phyloP scores from a whole-genome alignment of 37 sponge, comb jelly and placozoan genomes.

The Tethya wilhelma region DNA sequence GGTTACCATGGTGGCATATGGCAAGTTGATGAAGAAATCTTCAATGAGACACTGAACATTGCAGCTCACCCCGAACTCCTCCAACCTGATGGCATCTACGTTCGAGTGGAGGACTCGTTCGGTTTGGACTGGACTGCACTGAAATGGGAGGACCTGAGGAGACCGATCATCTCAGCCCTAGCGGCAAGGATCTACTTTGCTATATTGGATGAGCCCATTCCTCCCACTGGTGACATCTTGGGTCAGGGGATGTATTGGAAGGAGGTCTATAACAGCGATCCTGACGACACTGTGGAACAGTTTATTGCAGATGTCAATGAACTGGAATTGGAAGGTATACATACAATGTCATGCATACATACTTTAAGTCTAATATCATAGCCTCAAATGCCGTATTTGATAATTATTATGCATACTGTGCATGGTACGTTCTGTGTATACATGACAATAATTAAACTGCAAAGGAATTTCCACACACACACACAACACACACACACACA shows the following conservation, averaged over 20 bases:
- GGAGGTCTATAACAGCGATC: slow-evolving; percentile 4
- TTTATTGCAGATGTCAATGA: slow-evolving; percentile 13
- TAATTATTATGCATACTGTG: too few relatives aligned
- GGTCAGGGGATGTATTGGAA: slow-evolving; percentile 38
- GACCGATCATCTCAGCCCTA: slow-evolving; percentile 34
- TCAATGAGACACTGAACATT: slow-evolving; percentile 13
- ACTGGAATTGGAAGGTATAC: slow-evolving; percentile 48
- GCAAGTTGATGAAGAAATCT: slow-evolving; percentile 47
- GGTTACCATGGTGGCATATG: slow-evolving; percentile 53
- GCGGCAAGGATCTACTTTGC: slow-evolving; percentile 41
- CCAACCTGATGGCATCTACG: background rate
- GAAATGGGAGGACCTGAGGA: slow-evolving; percentile 14
- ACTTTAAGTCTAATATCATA: too few relatives aligned
- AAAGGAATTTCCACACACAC: too few relatives aligned
- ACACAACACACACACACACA: too few relatives aligned
- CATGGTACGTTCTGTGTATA: too few relatives aligned
- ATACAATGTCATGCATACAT: too few relatives aligned
- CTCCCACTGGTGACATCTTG: slow-evolving; percentile 7
- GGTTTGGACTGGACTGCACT: slow-evolving; percentile 24
- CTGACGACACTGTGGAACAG: slow-evolving; percentile 14
- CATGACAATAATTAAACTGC: too few relatives aligned
- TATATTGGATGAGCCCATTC: background rate
- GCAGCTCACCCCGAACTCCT: background rate
- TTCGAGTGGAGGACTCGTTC: background rate
- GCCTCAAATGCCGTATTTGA: too few relatives aligned